Evolutionary conservation across 92 coral and sea anemone genomes (phyloP), one percentile per base, ranked within the genome.

Genomic region (Porites evermanni): DNA sequence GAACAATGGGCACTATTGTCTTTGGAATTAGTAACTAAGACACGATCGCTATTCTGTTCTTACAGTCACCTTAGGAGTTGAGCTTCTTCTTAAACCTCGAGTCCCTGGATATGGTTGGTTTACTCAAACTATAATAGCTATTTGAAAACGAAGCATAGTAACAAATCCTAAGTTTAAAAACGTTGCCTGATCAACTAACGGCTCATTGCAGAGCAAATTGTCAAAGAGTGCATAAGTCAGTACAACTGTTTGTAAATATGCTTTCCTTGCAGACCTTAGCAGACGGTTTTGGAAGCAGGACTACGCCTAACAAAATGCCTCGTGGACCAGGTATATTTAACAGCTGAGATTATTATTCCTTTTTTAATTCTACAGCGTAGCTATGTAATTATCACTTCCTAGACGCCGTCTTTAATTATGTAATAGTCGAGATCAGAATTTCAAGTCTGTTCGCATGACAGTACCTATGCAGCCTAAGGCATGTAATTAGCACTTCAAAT

Each of bases 1-100:
- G 47, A 94, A 92, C 93, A 95, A 95, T 88, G 79, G 83, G 78
- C 29, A 13, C 81, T 64, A 84, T 91, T 90, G 86, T 88, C 79
- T 74, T 68, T 16, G 54, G 63, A 78, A 17, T 64, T 54, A 85
- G 91, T 91, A 78, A 90, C 95, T 84, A 87, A 58, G 98, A 92
- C 85, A 80, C 92, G 64, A 72, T 53, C 67, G 78, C 17, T 50
- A 74, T 74, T 77, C 52, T 44, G 38, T 64, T 64, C 83, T 84
- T 69, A 76, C 61, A 67, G 86, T 84, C 90, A 77, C 85, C 77
- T 76, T 70, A 82, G 79, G 85, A 56, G 87, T 74, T 63, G 69
- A n/a, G 71, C 23, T n/a, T 24, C 52, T 59, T 3, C 70, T 18
- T 11, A 61, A 20, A 58, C 72, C 56, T 7, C 78, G 53, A 24